Base-by-base conservation (phyloP, 2,113 vertebrate genomes). In the Periophthalmodon schlosseri region DNA sequence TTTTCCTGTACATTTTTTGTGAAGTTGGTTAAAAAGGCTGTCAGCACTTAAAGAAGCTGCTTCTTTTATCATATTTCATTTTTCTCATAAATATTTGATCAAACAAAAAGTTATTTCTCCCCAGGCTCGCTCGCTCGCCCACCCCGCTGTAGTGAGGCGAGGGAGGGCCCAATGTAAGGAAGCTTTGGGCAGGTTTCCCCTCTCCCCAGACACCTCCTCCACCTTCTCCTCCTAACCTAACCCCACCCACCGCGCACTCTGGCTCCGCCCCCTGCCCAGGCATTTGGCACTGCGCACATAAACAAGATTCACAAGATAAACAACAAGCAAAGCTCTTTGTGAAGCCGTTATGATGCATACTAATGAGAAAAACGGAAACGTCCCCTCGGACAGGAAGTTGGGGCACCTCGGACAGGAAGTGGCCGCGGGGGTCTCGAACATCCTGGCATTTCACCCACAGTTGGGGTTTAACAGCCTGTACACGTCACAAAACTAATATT, bases 1-100 rank as follows among this genome's bases (percentile, higher is more conserved):
- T 87, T 52, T 88, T 95, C 97, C 96, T 99, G 97, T 99, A 99
- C 97, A 99, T 96, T 93, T 93, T 93, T 91, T 94, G 95, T 97
- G 98, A 97, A 96, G 96, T 99, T 95, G 95, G 94, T 99, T 99
- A 98, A 99, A 99, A 99, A 99, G 98, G 98, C 97, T 96, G 95
- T 99, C 98, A 99, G 98, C 97, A 98, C 96, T 98, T 97, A 97
- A 99, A 97, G 95, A 98, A 98, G 96, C 96, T 95, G 96, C 89
- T 92, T 93, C 87, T 92, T 95, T 93, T 94, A 15, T 91, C 88
- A 80, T 89, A 39, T 39, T 79, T 73, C 81, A 79, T 82, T 68
- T 93, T 90, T 92, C 92, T 85, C 84, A 88, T 90, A 89, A 90
- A 90, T 91, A 93, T 95, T 95, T 92, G 90, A 95, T 97, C 91